A percentile compares a stretch with the other conserved stretches of the same genome.
Evolutionary conservation across 2,888 invertebrate genomes (phyloP).

Genomic region (Sinohyriopsis cumingii): DNA sequence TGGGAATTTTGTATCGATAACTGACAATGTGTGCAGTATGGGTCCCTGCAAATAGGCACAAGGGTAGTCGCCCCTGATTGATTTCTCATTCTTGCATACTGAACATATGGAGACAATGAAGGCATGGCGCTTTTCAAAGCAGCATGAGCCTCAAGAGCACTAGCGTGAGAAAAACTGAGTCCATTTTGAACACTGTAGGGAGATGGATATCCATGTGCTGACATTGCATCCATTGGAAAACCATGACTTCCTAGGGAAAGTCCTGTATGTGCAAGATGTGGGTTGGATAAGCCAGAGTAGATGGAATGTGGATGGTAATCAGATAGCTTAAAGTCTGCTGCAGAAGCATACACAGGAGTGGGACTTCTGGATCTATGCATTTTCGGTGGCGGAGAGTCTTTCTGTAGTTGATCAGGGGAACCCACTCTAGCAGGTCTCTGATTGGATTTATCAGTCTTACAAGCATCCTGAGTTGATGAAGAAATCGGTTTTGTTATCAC

Average conservation of each 20-base stretch:
- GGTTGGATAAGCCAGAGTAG: slow-evolving; percentile 36
- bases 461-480: too few species aligned
- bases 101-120: slow-evolving; percentile 73
- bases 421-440: too few species aligned
- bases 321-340: slow-evolving; percentile 10
- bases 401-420: too few species aligned
- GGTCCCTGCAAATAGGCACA: slow-evolving; percentile 95
- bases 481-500: too few species aligned
- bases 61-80: slow-evolving; percentile 86
- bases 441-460: too few species aligned
- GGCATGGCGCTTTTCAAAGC: slow-evolving; percentile 37
- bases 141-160: slow-evolving; percentile 40
- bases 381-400: slow-evolving; percentile 23
- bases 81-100: slow-evolving; percentile 92
- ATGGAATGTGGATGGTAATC: slow-evolving; percentile 31
- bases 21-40: slow-evolving; percentile 95
- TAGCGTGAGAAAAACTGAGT: slow-evolving; percentile 35
- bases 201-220: slow-evolving; percentile 38
- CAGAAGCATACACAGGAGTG: slow-evolving; percentile 8
- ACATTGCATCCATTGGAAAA: slow-evolving; percentile 30
- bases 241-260: slow-evolving; percentile 17
- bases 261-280: slow-evolving; percentile 7
- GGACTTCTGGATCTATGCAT: slow-evolving; percentile 15
- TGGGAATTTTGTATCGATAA: slow-evolving; percentile 84
- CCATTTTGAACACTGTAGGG: slow-evolving; percentile 34